These are phyloP conservation scores for Agriopis marginaria DNA, from an alignment of 2,888 invertebrate genomes.

Conservation along the genomic window DNA sequence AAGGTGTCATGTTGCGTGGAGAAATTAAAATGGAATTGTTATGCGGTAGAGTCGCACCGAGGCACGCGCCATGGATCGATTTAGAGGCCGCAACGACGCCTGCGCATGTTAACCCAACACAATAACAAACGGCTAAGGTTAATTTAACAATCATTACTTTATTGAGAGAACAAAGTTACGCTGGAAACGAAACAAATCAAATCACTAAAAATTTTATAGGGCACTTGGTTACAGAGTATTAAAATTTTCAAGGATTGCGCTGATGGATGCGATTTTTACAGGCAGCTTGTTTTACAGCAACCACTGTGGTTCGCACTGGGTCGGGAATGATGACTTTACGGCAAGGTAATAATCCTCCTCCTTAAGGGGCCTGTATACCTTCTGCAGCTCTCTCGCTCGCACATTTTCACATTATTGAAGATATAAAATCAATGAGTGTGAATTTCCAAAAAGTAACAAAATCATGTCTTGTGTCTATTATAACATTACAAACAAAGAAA, in stretches of 20 bases:
- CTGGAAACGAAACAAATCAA: slow-evolving; percentile 17
- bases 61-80: slow-evolving; percentile 71
- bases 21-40: slow-evolving; percentile 63
- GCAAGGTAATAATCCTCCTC: slow-evolving; percentile 15
- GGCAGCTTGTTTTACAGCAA: background rate
- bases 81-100: slow-evolving; percentile 59
- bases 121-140: slow-evolving; percentile 43
- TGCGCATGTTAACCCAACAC: slow-evolving; percentile 51
- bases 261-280: background rate
- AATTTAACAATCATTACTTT: slow-evolving; percentile 35
- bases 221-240: slow-evolving; percentile 1
- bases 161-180: slow-evolving; percentile 21
- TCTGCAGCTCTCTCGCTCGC: too few species aligned
- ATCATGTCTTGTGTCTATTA: too few species aligned
- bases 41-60: slow-evolving; percentile 65
- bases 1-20: slow-evolving; percentile 52
- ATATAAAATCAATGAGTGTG: too few species aligned
- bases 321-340: background rate
- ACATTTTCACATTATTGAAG: too few species aligned
- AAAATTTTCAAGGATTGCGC: background rate
- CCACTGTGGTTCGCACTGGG: background rate
- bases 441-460: too few species aligned
- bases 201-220: slow-evolving; percentile 8
- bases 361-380: too few species aligned
- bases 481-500: too few species aligned